Evolutionary conservation across 2,113 vertebrate species (phyloP), one percentile per base, ranked within the genome.

Genomic region (Numenius arquata): DNA sequence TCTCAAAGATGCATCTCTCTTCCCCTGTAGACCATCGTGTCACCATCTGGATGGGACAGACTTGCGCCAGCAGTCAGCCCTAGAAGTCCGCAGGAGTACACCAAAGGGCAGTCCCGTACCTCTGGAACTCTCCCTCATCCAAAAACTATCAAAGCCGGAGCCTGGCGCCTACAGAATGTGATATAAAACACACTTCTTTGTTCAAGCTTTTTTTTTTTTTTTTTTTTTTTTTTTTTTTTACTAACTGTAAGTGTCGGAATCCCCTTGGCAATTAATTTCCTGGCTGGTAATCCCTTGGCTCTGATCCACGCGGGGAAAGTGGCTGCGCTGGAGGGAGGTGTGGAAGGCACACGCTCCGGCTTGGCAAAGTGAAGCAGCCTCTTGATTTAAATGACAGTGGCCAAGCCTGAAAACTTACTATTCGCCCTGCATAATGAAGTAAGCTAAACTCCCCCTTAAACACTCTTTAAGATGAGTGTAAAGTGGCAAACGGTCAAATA

Each of bases 251-350:
- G 89, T 70, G 75, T 73, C 0, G 8, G 94, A 92, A 96, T 94
- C 36, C 77, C 81, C 87, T 85, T 76, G 85, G 84, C 93, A 97
- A 95, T 88, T 96, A 94, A 96, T 95, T 96, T 96, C 94, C 94
- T 95, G 93, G 66, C 85, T 94, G 62, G 59, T 74, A 96, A 96
- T 94, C 81, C 89, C 81, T 79, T 95, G 89, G 93, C 95, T 93
- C 87, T 93, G 92, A 76, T 89, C 91, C 91, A 96, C 1, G 1
- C 2, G 5, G 56, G 87, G 72, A n/a, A 85, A 91, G 86, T 59
- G 74, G 77, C 74, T 74, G 71, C 26, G 12, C n/a, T 70, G 66
- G 62, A 91, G 40, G 43, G 56, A 78, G 43, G 36, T 8, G 12
- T 56, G 59, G 59, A 52, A 80, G 66, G 73, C 89, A 95, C 77